These are phyloP conservation scores for Watsonalla cultraria DNA, from an alignment of 2,888 invertebrate genomes.

Conservation along the genomic window DNA sequence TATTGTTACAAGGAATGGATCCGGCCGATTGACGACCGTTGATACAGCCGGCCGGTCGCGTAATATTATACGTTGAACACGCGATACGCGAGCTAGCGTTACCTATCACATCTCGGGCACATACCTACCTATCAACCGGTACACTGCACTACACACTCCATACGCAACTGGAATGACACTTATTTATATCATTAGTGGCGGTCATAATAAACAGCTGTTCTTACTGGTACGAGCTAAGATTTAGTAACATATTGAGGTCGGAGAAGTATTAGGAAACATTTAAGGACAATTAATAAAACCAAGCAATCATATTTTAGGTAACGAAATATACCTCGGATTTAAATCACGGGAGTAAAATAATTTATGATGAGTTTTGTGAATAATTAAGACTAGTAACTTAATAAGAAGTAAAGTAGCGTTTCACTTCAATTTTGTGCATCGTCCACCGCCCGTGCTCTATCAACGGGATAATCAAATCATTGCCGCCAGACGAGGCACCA, in stretches of 20 bases:
- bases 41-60: slow-evolving; percentile 73
- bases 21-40: slow-evolving; percentile 75
- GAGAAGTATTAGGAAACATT: no score
- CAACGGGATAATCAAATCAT: slow-evolving; percentile 67
- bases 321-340: no score
- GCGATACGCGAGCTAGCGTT: slow-evolving; percentile 73
- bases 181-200: slow-evolving; percentile 25
- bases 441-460: slow-evolving; percentile 54
- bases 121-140: slow-evolving; percentile 18
- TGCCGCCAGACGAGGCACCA: slow-evolving; percentile 47
- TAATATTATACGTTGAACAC: slow-evolving; percentile 68
- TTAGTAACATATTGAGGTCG: no score
- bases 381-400: neutral
- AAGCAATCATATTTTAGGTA: no score
- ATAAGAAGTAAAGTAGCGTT: slow-evolving; percentile 14
- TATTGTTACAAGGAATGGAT: slow-evolving; percentile 77
- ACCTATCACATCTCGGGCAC: slow-evolving; percentile 61
- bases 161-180: slow-evolving; percentile 22
- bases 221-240: neutral
- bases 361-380: no score
- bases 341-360: no score
- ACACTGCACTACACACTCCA: slow-evolving; percentile 21
- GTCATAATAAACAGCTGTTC: slow-evolving; percentile 8
- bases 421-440: slow-evolving; percentile 34
- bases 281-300: no score